Evolutionary conservation across 2,888 invertebrate genomes (phyloP).

Genomic region (Pimpla rufipes): DNA sequence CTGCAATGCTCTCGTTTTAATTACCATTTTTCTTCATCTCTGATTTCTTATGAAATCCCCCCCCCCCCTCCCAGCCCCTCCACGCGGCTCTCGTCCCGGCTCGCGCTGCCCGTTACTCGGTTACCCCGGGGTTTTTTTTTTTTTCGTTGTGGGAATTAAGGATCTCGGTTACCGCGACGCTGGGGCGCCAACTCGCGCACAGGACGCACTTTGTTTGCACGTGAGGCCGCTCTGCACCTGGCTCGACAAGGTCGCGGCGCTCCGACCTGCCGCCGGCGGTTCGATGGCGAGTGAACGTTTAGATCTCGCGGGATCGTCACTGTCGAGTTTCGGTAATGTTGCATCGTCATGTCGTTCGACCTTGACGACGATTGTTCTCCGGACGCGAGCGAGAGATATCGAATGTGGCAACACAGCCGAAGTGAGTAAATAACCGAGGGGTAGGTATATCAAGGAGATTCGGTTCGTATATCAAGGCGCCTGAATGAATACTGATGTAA

Average conservation of each 20-base stretch:
- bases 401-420: not conserved
- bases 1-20: constrained; percentile 78
- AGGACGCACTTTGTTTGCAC: constrained; percentile 54
- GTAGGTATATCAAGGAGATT: too few species aligned
- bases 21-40: constrained; percentile 81
- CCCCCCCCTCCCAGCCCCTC: not conserved
- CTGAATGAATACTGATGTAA: too few species aligned
- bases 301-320: not conserved
- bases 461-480: too few species aligned
- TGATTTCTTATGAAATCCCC: constrained; percentile 74
- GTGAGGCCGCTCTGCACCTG: constrained; percentile 22
- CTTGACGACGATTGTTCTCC: not conserved
- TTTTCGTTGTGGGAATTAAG: constrained; percentile 73
- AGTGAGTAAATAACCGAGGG: too few species aligned
- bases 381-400: not conserved
- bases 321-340: not conserved
- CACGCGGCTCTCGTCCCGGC: not conserved
- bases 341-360: not conserved
- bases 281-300: not conserved
- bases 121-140: constrained; percentile 43
- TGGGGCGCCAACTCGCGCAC: constrained; percentile 50
- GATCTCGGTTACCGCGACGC: constrained; percentile 73
- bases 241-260: constrained; percentile 12
- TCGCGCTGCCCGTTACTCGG: constrained; percentile 22
- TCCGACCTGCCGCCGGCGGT: not conserved